These are phyloP conservation scores for Apus apus DNA, from an alignment of 2,113 vertebrate genomes.

Conservation along the genomic window DNA sequence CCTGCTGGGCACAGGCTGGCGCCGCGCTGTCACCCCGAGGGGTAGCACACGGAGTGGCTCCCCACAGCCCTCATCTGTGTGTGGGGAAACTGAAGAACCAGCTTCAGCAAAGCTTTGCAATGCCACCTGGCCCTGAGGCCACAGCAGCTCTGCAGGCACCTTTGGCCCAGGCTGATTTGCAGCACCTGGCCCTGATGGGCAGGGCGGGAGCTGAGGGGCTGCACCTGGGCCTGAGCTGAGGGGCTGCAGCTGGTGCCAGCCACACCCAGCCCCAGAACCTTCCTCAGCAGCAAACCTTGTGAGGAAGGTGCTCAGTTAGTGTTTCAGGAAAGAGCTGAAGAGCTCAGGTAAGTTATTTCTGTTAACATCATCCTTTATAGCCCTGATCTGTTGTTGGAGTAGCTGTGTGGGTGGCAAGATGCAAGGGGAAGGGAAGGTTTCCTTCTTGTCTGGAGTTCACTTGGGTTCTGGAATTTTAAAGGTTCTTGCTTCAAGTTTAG, in stretches of 20 bases:
- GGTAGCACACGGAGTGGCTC: background rate
- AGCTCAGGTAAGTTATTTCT: accelerated
- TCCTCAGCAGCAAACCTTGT: accelerated
- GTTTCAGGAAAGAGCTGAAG: accelerated
- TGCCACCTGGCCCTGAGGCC: accelerated
- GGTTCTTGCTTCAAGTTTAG: accelerated
- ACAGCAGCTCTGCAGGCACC: background rate
- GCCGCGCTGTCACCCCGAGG: too few species aligned
- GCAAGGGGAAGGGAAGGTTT: accelerated
- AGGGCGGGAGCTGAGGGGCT: background rate
- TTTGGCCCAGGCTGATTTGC: background rate
- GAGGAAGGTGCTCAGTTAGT: accelerated
- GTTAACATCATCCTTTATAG: accelerated
- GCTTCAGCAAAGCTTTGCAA: background rate
- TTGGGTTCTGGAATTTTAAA: background rate
- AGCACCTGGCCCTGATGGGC: background rate
- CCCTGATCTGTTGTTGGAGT: accelerated
- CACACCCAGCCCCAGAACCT: background rate
- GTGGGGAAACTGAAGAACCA: background rate
- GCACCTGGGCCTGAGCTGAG: background rate
- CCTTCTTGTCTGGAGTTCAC: background rate
- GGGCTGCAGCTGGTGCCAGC: background rate
- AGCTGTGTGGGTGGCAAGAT: background rate
- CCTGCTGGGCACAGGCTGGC: accelerated
- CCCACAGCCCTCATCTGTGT: background rate